These are phyloP conservation scores for Rhinolophus ferrumequinum DNA, from an alignment of 2,113 vertebrate species.

Conservation along the genomic window DNA sequence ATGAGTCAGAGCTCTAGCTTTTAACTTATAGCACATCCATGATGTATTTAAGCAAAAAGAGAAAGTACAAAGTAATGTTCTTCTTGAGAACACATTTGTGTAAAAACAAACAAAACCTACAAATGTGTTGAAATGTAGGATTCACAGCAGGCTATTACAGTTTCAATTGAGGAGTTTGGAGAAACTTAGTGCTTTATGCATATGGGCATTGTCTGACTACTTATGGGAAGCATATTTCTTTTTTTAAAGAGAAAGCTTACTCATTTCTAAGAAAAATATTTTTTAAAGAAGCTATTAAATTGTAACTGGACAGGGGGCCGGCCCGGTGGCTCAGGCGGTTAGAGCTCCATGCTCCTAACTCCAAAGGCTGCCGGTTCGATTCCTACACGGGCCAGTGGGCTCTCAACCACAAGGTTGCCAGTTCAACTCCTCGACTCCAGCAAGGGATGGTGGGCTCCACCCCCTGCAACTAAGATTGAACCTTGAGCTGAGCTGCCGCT, in stretches of 20 bases:
- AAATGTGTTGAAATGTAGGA: not conserved
- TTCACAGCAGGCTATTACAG: not conserved
- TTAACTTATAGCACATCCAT: not conserved
- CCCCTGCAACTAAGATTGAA: too few species aligned
- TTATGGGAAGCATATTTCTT: not conserved
- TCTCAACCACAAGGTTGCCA: too few species aligned
- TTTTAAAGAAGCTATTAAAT: not conserved
- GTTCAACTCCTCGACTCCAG: too few species aligned
- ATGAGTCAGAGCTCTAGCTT: not conserved
- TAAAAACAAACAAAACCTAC: not conserved
- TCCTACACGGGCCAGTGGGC: too few species aligned
- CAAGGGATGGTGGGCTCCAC: too few species aligned
- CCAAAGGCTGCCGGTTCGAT: too few species aligned
- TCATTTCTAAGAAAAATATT: conserved; percentile 28
- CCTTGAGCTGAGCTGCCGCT: too few species aligned
- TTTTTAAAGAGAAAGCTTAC: not conserved
- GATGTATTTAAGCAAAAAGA: conserved; percentile 39
- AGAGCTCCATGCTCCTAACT: too few species aligned
- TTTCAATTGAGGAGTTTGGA: not conserved
- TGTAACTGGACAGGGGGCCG: not conserved
- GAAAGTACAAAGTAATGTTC: not conserved
- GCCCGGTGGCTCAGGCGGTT: too few species aligned
- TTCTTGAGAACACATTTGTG: not conserved
- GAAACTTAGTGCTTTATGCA: not conserved
- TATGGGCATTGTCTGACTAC: not conserved